Evolutionary conservation across 2,797 vertebrate genomes (phyloP).

Genomic region (Zalophus californianus): DNA sequence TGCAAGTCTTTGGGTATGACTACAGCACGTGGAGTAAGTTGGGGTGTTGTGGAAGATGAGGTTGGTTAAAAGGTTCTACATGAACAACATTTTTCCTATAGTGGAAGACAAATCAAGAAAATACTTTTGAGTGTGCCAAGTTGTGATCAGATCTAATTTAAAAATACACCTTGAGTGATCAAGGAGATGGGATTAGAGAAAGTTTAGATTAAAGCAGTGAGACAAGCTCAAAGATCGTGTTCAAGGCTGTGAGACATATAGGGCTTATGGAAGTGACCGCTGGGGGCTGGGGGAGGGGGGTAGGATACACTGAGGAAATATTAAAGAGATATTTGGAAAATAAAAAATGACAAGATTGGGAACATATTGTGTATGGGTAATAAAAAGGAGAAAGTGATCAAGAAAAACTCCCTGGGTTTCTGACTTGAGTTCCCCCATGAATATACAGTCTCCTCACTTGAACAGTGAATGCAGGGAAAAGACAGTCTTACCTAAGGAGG

Average conservation of each 20-base stretch:
- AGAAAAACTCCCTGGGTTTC: neutral
- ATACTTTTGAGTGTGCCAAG: neutral
- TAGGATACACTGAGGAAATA: neutral
- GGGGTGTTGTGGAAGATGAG: neutral
- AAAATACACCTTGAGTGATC: slow-evolving; percentile 10
- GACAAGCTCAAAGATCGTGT: neutral
- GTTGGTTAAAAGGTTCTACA: neutral
- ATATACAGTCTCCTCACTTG: neutral
- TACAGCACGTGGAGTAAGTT: neutral
- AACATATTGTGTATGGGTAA: neutral
- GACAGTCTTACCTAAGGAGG: neutral
- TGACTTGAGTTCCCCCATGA: neutral
- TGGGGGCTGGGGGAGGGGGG: neutral
- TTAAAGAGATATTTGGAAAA: neutral
- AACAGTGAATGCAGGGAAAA: neutral
- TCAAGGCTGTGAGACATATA: neutral
- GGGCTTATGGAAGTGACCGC: neutral
- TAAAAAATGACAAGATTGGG: neutral
- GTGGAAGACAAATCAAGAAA: neutral
- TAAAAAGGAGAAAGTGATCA: neutral
- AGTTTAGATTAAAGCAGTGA: neutral
- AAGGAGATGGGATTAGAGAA: neutral
- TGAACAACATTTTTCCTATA: neutral
- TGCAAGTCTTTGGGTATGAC: neutral
- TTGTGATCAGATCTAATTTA: neutral